Conservation (phyloP, 1,140 invertebrate genomes). For the Polyergus mexicanus region DNA sequence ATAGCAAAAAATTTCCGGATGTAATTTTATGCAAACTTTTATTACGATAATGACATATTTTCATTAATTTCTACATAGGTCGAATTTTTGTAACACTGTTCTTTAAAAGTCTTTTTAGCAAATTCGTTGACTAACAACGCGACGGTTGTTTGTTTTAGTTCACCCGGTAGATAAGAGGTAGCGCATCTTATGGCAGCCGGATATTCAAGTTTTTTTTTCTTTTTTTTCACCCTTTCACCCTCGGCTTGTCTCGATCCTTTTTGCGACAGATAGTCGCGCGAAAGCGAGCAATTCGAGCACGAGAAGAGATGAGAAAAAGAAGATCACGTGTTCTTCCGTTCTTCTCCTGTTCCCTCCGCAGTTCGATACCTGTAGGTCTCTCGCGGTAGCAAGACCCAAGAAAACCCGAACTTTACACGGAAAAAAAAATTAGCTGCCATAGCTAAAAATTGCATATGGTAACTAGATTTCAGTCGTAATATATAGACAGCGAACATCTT, state of each 20-base stretch:
- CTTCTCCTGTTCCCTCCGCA: slow-evolving; percentile 19
- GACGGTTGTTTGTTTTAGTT: neutral
- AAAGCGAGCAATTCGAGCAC: slow-evolving; percentile 60
- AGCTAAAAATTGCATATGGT: too few relatives aligned
- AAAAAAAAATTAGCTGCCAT: too few relatives aligned
- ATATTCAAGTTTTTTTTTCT: slow-evolving; percentile 50
- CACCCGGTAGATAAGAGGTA: slow-evolving; percentile 51
- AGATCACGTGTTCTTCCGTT: slow-evolving; percentile 42
- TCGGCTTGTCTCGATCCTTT: slow-evolving; percentile 56
- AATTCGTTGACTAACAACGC: neutral
- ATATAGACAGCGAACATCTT: too few relatives aligned
- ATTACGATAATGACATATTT: neutral
- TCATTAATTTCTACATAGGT: slow-evolving; percentile 3
- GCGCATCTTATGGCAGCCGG: slow-evolving; percentile 49
- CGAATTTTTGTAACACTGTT: neutral
- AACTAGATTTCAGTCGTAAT: too few relatives aligned
- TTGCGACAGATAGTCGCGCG: slow-evolving; percentile 61
- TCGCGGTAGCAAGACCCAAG: slow-evolving; percentile 27
- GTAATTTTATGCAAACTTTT: neutral
- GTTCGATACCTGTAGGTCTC: slow-evolving; percentile 44
- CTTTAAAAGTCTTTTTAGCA: neutral
- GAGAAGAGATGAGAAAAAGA: slow-evolving; percentile 46
- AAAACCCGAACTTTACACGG: slow-evolving; percentile 47
- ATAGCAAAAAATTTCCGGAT: neutral
- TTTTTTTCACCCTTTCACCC: slow-evolving; percentile 53